These are phyloP conservation scores for Paramormyrops hopkinsi DNA, from an alignment of 2,797 vertebrate species.

Conservation along the genomic window DNA sequence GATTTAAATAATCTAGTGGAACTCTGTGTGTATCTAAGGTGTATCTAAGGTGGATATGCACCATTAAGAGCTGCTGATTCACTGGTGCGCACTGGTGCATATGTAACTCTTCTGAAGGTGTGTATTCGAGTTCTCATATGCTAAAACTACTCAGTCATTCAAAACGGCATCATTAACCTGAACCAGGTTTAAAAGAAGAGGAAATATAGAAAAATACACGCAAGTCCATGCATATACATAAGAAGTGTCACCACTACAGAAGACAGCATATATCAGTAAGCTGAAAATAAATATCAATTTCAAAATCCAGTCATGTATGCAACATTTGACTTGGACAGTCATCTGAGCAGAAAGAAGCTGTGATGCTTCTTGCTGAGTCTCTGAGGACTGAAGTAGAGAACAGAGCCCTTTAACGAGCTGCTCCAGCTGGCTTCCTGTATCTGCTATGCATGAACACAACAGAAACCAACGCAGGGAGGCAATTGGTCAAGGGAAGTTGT, in stretches of 20 bases:
- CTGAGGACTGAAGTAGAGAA: not conserved
- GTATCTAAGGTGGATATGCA: conserved; percentile 34
- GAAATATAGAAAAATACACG: not conserved
- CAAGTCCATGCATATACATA: not conserved
- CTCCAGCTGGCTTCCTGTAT: not conserved
- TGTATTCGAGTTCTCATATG: not conserved
- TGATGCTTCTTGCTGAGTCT: not conserved
- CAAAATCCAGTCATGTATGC: not conserved
- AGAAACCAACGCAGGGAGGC: not conserved
- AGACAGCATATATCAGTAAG: not conserved
- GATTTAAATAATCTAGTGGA: conserved; percentile 37
- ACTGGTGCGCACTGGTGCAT: not conserved
- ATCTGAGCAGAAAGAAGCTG: not conserved
- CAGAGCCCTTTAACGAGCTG: not conserved
- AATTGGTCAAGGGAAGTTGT: not conserved
- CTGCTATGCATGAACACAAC: not conserved
- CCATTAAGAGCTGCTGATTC: conserved; percentile 27
- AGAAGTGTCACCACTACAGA: not conserved
- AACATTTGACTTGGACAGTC: not conserved
- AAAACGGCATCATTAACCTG: not conserved
- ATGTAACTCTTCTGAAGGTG: not conserved
- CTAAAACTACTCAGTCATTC: not conserved
- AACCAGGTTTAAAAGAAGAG: not conserved
- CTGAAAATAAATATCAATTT: not conserved
- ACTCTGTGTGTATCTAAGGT: conserved; percentile 23